Percentiles rank a stretch among this genome's conserved stretches.
Evolutionary conservation across 2,888 invertebrate species (phyloP).

Genomic region (Agrochola circellaris): DNA sequence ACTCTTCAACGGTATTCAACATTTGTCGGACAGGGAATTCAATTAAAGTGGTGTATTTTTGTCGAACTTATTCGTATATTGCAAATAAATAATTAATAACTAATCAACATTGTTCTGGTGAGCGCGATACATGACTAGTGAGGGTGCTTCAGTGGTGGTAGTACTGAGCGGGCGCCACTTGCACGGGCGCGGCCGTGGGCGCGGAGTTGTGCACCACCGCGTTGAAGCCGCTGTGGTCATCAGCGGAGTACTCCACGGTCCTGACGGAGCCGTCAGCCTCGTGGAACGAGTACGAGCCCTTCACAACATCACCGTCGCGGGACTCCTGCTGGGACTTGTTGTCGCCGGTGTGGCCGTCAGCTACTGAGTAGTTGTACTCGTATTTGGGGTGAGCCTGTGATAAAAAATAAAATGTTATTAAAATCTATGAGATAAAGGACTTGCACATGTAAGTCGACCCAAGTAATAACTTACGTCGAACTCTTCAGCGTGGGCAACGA

Average conservation of each 20-base stretch:
- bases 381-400: constrained; percentile 85
- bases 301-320: constrained; percentile 89
- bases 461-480: constrained; percentile 46
- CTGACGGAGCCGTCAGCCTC: constrained; percentile 90
- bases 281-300: constrained; percentile 89
- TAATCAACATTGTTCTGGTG: constrained; percentile 51
- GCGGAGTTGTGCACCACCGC: constrained; percentile 81
- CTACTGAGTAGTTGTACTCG: constrained; percentile 90
- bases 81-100: constrained; percentile 56
- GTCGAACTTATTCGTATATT: constrained; percentile 61
- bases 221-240: constrained; percentile 89
- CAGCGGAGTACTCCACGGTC: constrained; percentile 90
- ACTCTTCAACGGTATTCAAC: no score
- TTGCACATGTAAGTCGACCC: background rate
- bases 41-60: constrained; percentile 5
- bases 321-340: constrained; percentile 90
- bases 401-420: constrained; percentile 12
- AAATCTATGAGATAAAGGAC: background rate
- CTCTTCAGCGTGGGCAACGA: constrained; percentile 58
- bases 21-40: background rate
- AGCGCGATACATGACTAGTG: constrained; percentile 34
- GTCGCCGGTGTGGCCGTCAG: constrained; percentile 91
- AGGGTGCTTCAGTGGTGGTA: constrained; percentile 69
- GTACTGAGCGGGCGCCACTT: constrained; percentile 68
- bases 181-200: constrained; percentile 70